These are phyloP conservation scores for Scrobipalpa costella DNA, from an alignment of 2,888 invertebrate species.

Conservation along the genomic window DNA sequence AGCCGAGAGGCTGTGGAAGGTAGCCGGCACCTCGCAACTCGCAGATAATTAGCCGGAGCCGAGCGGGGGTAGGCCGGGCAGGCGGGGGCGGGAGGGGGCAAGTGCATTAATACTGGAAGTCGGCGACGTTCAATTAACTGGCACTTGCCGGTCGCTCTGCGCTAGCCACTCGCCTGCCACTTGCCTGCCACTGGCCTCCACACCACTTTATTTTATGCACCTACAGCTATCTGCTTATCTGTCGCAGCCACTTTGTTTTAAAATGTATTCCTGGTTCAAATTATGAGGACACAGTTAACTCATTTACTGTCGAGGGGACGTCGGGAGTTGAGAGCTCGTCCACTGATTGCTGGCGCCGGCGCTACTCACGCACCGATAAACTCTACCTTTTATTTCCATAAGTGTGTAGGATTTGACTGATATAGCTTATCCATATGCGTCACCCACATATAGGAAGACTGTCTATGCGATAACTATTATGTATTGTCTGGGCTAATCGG, in stretches of 20 bases:
- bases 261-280: neutral
- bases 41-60: conserved; percentile 16
- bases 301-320: conserved; percentile 12
- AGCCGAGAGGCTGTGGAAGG: conserved; percentile 17
- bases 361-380: neutral
- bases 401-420: neutral
- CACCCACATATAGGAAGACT: neutral
- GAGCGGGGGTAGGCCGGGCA: neutral
- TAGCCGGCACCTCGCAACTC: neutral
- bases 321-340: neutral
- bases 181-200: too few species aligned
- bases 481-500: neutral
- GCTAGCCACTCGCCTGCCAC: neutral
- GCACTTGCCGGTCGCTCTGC: conserved; percentile 12
- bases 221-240: conserved; percentile 7
- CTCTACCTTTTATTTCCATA: neutral
- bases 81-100: neutral
- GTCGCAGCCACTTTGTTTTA: too few species aligned
- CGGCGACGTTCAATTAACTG: conserved; percentile 11
- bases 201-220: conserved; percentile 3
- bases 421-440: neutral
- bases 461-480: neutral
- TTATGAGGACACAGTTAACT: neutral
- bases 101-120: conserved; percentile 19
- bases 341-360: neutral